Base-by-base conservation (phyloP, 1,140 invertebrate genomes). In the Rhagoletis pomonella region DNA sequence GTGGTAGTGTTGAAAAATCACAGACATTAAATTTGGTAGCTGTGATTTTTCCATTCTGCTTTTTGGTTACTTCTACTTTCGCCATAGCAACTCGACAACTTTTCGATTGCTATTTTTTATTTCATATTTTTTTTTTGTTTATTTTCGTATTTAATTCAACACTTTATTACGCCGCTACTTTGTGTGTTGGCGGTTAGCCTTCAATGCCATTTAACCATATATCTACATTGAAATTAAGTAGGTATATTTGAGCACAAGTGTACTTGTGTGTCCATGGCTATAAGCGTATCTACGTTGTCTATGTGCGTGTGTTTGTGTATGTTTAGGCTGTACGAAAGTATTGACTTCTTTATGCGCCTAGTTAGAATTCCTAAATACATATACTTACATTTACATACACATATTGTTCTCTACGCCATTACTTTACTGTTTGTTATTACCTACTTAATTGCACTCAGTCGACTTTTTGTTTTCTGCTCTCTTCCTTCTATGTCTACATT, bases 1-100 rank as follows among this genome's bases (percentile, higher is more conserved):
- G 29, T 29, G 50, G 47, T n/a, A 17, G 73, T 47, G 73, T 19
- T 55, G 73, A 81, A 81, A 73, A 58, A 55, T 81, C 55, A 12
- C n/a, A 19, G 47, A 55, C 47, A 81, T 81, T 81, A 81, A 81
- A 81, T 50, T 55, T 50, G 47, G 14, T 2, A 17, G 73, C 73
- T 50, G 47, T 19, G 73, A 81, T 81, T 81, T 81, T 81, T 55
- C 29, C 29, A 42, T 81, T 55, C 29, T 29, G 47, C 14, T 19
- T 10, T 67, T 9, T 10, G 29, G 64, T 2, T 67, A 39, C 9
- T 10, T 10, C 19, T 3, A 1, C 64, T 3, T 29, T 9, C n/a
- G 7, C 14, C 14, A 42, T 12, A 67, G 64, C 64, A 10, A 42
- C 39, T 39, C 2, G 9, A 2, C 12, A 19, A 67, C 1, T 3